These are phyloP conservation scores for Pseudococcus longispinus DNA, from an alignment of 2,888 invertebrate species.

Conservation along the genomic window DNA sequence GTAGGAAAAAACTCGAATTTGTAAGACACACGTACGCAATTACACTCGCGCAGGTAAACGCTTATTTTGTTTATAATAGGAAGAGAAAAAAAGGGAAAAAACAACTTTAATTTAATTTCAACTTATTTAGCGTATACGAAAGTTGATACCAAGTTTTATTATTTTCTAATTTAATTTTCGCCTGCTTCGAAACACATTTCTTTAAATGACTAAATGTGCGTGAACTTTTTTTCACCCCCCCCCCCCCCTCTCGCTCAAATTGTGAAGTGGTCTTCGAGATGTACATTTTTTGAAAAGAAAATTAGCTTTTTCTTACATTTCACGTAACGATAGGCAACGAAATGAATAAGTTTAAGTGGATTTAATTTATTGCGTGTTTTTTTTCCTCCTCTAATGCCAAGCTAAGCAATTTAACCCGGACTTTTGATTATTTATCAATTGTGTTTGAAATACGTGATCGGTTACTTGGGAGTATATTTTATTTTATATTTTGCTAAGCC, in stretches of 20 bases:
- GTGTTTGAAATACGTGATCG: neutral
- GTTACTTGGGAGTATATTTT: neutral
- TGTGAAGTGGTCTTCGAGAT: neutral
- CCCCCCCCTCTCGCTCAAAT: neutral
- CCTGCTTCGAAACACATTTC: neutral
- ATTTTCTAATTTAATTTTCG: conserved; percentile 40
- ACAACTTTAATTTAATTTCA: conserved; percentile 29
- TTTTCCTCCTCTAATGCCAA: neutral
- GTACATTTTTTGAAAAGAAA: neutral
- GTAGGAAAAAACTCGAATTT: neutral
- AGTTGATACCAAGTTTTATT: conserved; percentile 36
- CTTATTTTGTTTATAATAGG: conserved; percentile 1
- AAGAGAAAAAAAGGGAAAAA: neutral
- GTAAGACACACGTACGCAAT: neutral
- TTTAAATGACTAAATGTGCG: conserved; percentile 11
- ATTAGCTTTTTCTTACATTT: neutral
- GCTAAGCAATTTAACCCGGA: neutral
- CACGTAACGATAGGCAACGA: neutral
- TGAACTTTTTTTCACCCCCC: neutral
- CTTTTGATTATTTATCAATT: conserved; percentile 17
- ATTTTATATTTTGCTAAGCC: neutral
- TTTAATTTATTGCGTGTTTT: conserved; percentile 3
- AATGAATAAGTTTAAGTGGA: neutral
- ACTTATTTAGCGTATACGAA: neutral
- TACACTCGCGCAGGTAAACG: neutral